Evolutionary conservation across 2,888 invertebrate genomes (phyloP), one percentile per base, ranked within the genome.

Genomic region (Sinohyriopsis cumingii): DNA sequence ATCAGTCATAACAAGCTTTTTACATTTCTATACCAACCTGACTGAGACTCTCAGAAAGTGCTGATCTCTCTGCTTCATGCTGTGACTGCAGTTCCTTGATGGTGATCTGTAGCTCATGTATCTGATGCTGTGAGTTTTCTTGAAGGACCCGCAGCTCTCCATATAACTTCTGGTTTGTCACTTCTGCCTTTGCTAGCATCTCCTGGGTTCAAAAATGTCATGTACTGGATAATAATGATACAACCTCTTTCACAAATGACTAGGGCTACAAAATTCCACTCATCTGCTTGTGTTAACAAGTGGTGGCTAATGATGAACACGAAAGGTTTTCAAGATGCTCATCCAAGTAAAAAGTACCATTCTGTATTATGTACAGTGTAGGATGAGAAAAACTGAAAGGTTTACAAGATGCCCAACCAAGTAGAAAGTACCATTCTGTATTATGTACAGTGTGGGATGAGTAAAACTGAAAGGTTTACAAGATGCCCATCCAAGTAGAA

Each of bases 31-130:
- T 45, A 45, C 45, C 15, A 45, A 45, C 45, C 81, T 83, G 82
- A 53, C 70, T 73, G 22, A 86, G 72, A 67, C 80, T 79, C 55
- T 86, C 86, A 67, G 83, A 81, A 63, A 85, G 78, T 69, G 80
- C 76, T 55, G 72, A 72, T 71, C 80, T 78, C 64, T 87, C 86
- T 65, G 78, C 82, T 60, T 86, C 85, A 68, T 82, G 80, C 25
- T 84, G 80, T 12, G 79, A 80, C 54, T 79, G 78, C 56, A 84
- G 75, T 54, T 84, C 83, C 24, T 76, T 76, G 20, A 85, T 75
- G 15, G 76, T 75, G 24, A 83, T 76, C 33, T 79, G 78, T 53
- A 87, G 72, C 24, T 84, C 85, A 28, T 76, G 78, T 7, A 79
- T 71, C 71, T 87, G 83, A 4, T 71, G 64, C 19, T 75, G 72